Evolutionary conservation across 1,140 invertebrate species (phyloP), one percentile per base, ranked within the genome.

Genomic region (Heterodera carotae): DNA sequence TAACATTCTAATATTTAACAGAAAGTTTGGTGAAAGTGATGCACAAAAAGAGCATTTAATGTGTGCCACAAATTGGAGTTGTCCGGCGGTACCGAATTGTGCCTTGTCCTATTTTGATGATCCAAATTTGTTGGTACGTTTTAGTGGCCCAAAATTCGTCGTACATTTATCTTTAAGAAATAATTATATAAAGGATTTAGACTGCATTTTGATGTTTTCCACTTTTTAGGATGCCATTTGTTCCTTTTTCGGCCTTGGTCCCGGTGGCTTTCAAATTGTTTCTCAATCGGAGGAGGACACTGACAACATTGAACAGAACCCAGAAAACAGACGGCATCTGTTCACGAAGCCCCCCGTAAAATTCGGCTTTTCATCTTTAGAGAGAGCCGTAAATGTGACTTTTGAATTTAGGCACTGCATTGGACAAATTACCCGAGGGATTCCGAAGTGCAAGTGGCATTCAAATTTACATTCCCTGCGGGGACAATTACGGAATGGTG

Each of bases 401-500:
- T 68, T 79, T 33, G 33, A 18, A 43, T 73, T 60, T 72, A 81
- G 80, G 81, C 81, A 2, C 76, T 83, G 22, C 82, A 83, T 43
- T 83, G 82, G 82, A 81, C 80, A 18, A 69, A 83, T 70, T 84
- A 78, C 59, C 82, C 82, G 6, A 73, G 82, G 36, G 82, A 83
- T 33, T 59, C 82, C 7, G 82, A 83, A 59, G 67, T 83, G 36
- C 82, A 83, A 76, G 59, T 84, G 27, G 62, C 78, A 22, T 84
- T 83, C 43, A 83, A 83, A 76, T 82, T 83, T 56, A 80, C 43
- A 0, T 84, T 83, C 31, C 82, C 82, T n/a, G 34, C 71, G 25
- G 81, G 81, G 5, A 70, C 79, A 34, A 64, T 79, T n/a, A 39
- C 73, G 8, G 79, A 81, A 29, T 68, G 66, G 66, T 71, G 6